phyloP scores from a whole-genome alignment of 2,113 vertebrate genomes.

The Hippocampus barbouri region DNA sequence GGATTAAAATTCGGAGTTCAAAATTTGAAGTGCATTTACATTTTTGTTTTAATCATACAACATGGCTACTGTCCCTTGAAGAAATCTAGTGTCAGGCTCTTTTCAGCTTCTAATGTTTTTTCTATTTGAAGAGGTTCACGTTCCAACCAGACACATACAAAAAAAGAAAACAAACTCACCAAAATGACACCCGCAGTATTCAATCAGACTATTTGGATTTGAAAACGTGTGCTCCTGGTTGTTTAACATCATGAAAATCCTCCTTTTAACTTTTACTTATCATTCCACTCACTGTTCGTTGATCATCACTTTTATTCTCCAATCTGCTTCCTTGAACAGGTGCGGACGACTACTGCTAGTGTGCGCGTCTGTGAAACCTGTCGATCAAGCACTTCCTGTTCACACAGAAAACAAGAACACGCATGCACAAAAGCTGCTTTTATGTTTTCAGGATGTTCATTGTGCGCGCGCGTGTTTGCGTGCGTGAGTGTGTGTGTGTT shows the following conservation, averaged over 20 bases:
- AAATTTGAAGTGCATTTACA: too few relatives aligned
- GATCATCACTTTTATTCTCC: not conserved
- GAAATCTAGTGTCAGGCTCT: too few relatives aligned
- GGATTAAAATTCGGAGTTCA: too few relatives aligned
- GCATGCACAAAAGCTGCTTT: constrained; percentile 42
- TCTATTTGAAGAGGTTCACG: too few relatives aligned
- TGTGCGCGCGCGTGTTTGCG: constrained; percentile 6
- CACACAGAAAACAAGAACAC: constrained; percentile 17
- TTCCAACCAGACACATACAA: too few relatives aligned
- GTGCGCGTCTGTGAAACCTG: constrained; percentile 20
- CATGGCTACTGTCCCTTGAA: too few relatives aligned
- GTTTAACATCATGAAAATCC: not conserved
- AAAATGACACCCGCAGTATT: too few relatives aligned
- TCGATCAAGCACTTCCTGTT: constrained; percentile 13
- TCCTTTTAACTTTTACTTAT: not conserved
- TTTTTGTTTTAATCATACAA: too few relatives aligned
- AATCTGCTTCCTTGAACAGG: constrained; percentile 11
- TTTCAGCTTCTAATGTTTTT: too few relatives aligned
- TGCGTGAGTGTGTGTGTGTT: constrained; percentile 15
- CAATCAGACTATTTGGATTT: too few relatives aligned
- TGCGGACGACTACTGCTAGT: not conserved
- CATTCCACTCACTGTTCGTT: not conserved
- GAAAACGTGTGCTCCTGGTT: too few relatives aligned
- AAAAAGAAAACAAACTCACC: too few relatives aligned
- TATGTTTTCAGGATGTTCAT: constrained; percentile 38